Evolutionary conservation across 2,888 invertebrate species (phyloP), one percentile per base, ranked within the genome.

Genomic region (Drosophila koepferae): DNA sequence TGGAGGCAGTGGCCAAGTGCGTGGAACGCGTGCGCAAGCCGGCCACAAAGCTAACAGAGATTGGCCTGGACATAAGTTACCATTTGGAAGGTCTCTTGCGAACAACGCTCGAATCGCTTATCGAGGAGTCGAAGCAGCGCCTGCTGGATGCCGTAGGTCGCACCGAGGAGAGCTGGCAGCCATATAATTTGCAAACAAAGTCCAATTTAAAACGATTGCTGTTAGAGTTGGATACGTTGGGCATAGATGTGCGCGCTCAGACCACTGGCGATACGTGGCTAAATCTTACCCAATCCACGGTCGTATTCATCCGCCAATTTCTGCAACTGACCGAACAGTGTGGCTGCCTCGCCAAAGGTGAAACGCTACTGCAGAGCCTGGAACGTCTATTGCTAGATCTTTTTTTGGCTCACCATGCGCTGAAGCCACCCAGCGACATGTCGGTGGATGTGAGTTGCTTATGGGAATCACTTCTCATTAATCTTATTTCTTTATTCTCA

Each of bases 41-140:
- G 0, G 92, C 93, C 54, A 90, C 90, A 0, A 91, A 93, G 82
- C 93, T 94, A 90, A 95, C 94, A 90, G 94, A 95, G 87, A 94
- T 95, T 83, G 99, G 99, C 2, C 94, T 99, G 85, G 99, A 99
- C 94, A 94, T 99, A 68, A 96, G 97, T 77, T 99, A 98, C 93
- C 97, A 98, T 91, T 94, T 99, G 84, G 97, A 99, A 91, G 97
- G 97, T 31, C 95, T 97, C 74, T 94, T 99, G 69, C 94, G 97
- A 74, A 95, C 95, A 14, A 96, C 97, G 0, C 83, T 93, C 0
- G 92, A 92, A 28, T 90, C 92, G 7, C 80, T 93, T 7, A 92
- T 93, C 28, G 93, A 93, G 43, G 93, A 93, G 58, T 93, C 93
- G 6, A 91, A 92, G 3, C 75, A 90, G 58, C 91, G 93, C 5